phyloP scores from a whole-genome alignment of 2,888 invertebrate genomes.

The Philhelius pedissequus region DNA sequence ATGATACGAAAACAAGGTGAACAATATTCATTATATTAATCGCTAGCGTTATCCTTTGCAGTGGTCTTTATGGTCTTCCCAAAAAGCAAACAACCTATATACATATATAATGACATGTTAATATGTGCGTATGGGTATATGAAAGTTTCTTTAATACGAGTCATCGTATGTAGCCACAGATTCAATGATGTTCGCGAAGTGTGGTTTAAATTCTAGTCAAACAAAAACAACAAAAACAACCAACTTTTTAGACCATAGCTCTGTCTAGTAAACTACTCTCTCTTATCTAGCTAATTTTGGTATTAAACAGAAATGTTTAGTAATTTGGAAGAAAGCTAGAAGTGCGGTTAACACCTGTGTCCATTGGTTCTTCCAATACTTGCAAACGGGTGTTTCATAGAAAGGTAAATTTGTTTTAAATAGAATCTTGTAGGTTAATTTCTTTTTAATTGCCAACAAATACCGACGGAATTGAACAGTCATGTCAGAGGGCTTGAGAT shows the following conservation, averaged over 20 bases:
- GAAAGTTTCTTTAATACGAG: not conserved
- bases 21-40: conserved; percentile 41
- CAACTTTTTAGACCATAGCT: not conserved
- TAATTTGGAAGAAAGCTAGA: not conserved
- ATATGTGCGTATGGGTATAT: not conserved
- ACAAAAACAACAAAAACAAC: conserved; percentile 5
- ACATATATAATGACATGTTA: not conserved
- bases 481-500: too few relatives aligned
- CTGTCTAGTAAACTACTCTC: conserved; percentile 11
- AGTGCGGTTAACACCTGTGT: conserved; percentile 47
- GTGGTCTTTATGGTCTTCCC: not conserved
- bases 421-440: too few relatives aligned
- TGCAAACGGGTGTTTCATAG: not conserved
- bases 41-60: conserved; percentile 2
- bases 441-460: too few relatives aligned
- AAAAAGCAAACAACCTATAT: not conserved
- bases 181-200: not conserved
- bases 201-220: not conserved
- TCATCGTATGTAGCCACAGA: conserved; percentile 11
- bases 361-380: not conserved
- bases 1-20: conserved; percentile 15
- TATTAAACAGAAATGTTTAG: conserved; percentile 7
- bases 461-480: too few relatives aligned
- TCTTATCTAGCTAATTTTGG: conserved; percentile 26
- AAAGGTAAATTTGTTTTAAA: too few relatives aligned